Conservation (phyloP, 1,140 invertebrate species). For the Drosophila malerkotliana region DNA sequence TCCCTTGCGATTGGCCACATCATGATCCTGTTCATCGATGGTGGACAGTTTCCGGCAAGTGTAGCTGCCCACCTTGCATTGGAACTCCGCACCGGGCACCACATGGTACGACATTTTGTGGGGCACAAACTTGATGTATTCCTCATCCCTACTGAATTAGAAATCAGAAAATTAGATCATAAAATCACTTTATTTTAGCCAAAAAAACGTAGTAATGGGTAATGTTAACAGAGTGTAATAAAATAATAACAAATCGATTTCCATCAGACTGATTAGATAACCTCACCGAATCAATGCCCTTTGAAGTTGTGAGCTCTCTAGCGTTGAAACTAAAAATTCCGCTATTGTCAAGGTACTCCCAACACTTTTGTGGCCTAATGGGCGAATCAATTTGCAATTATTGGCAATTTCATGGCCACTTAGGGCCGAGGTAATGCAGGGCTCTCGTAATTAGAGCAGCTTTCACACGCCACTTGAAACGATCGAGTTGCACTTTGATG, state of each 20-base stretch:
- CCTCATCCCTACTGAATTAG: slow-evolving; percentile 62
- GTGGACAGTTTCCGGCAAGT: slow-evolving; percentile 57
- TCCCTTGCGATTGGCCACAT: slow-evolving; percentile 61
- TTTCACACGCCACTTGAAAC: slow-evolving; percentile 39
- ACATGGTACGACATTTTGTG: slow-evolving; percentile 64
- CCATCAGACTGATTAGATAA: slow-evolving; percentile 5
- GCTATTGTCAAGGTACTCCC: slow-evolving; percentile 21
- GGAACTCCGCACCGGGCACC: slow-evolving; percentile 65
- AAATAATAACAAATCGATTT: slow-evolving; percentile 18
- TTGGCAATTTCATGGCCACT: slow-evolving; percentile 42
- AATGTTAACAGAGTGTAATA: slow-evolving; percentile 2
- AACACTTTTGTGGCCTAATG: slow-evolving; percentile 20
- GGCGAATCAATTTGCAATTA: slow-evolving; percentile 31
- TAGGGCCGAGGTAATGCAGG: slow-evolving; percentile 7
- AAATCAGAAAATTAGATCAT: slow-evolving; percentile 4
- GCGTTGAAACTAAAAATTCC: background rate
- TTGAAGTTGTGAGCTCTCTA: background rate
- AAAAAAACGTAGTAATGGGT: background rate
- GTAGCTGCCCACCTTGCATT: slow-evolving; percentile 55
- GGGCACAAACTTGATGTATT: slow-evolving; percentile 73
- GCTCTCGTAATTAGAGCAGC: slow-evolving; percentile 11
- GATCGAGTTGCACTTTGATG: slow-evolving; percentile 6
- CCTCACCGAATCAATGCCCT: background rate
- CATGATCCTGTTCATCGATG: slow-evolving; percentile 69
- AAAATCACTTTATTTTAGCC: background rate